Conservation (phyloP, 2,888 invertebrate genomes). For the Lasioglossum malachurum region DNA sequence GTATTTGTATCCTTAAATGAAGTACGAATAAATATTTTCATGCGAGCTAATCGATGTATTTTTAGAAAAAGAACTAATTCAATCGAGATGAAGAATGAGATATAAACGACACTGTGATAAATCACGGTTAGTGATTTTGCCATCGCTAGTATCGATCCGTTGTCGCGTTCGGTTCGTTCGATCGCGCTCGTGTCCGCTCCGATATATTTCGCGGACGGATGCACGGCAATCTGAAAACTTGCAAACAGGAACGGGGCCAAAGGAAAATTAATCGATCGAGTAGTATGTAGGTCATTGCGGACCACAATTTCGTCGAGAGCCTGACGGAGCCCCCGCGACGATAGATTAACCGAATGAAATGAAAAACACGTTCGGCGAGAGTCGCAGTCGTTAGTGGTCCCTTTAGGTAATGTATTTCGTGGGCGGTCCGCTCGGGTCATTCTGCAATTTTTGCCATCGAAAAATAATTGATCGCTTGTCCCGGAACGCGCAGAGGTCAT, state of each 20-base stretch:
- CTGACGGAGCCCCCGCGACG: constrained; percentile 49
- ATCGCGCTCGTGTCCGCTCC: neutral
- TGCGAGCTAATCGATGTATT: no score
- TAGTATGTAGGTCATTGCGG: constrained; percentile 68
- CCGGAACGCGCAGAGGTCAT: neutral
- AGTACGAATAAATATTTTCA: no score
- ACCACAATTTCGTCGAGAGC: constrained; percentile 66
- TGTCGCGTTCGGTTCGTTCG: neutral
- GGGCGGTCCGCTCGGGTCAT: constrained; percentile 10
- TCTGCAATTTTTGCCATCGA: neutral
- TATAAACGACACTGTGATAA: no score
- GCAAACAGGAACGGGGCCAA: constrained; percentile 42
- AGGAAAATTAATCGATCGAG: constrained; percentile 66
- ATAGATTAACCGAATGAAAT: constrained; percentile 72
- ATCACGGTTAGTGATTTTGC: no score
- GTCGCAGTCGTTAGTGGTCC: constrained; percentile 52
- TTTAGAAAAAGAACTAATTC: no score
- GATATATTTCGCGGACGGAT: constrained; percentile 19
- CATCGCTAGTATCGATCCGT: no score
- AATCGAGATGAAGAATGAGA: no score
- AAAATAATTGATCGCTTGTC: constrained; percentile 27
- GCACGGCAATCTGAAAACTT: constrained; percentile 25
- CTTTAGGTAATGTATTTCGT: constrained; percentile 32
- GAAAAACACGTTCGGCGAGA: constrained; percentile 67
- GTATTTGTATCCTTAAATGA: no score